phyloP scores from a whole-genome alignment of 2,797 vertebrate genomes.

The Scleropages formosus region DNA sequence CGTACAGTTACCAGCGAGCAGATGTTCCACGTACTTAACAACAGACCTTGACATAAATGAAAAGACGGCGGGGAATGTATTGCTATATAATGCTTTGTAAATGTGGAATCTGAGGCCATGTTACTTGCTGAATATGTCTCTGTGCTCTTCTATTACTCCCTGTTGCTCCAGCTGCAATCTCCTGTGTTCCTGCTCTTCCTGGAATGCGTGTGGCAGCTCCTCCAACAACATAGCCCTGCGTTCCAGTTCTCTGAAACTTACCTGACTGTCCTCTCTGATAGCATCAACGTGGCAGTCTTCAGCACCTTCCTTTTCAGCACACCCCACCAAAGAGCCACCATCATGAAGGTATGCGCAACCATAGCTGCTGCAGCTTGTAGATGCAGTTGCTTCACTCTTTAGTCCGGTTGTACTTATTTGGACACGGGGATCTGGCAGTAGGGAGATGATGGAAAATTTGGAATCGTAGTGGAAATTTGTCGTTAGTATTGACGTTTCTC shows the following conservation, averaged over 20 bases:
- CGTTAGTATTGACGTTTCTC: too few species aligned
- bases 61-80: not conserved
- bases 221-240: slow-evolving; percentile 76
- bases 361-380: too few species aligned
- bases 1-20: too few species aligned
- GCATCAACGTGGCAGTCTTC: slow-evolving; percentile 80
- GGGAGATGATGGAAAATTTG: too few species aligned
- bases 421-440: too few species aligned
- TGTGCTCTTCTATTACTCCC: too few species aligned
- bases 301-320: slow-evolving; percentile 87
- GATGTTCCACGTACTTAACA: not conserved
- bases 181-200: slow-evolving; percentile 82
- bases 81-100: not conserved
- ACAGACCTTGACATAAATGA: not conserved
- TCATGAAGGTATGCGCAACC: slow-evolving; percentile 40
- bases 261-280: slow-evolving; percentile 83
- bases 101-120: not conserved
- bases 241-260: slow-evolving; percentile 88
- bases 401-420: too few species aligned
- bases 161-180: slow-evolving; percentile 53
- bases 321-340: slow-evolving; percentile 65
- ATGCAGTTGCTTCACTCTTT: too few species aligned
- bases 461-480: too few species aligned
- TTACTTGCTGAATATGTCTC: not conserved
- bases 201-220: slow-evolving; percentile 82